phyloP scores from a whole-genome alignment of 1,140 invertebrate species.

The Globodera ellingtonae region DNA sequence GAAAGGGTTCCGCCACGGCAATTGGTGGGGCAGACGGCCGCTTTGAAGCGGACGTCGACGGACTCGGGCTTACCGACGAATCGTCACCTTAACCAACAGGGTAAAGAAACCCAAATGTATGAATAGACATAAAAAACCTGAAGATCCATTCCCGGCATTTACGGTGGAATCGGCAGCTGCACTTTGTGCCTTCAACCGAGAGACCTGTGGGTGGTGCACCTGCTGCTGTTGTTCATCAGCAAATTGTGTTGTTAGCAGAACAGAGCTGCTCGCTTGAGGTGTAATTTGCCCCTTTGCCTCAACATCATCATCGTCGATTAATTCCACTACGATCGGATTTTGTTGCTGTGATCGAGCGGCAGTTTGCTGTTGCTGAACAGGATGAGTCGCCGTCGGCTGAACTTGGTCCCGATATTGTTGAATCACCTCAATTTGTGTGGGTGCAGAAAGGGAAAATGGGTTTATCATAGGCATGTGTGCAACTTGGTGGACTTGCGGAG shows the following conservation, averaged over 20 bases:
- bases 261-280: background rate
- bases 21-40: background rate
- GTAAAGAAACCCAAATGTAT: too few relatives aligned
- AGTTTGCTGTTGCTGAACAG: background rate
- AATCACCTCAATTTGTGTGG: background rate
- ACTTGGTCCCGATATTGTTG: background rate
- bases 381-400: background rate
- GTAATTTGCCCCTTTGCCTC: background rate
- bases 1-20: background rate
- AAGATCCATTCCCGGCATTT: background rate
- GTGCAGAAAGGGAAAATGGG: constrained; percentile 4
- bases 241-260: background rate
- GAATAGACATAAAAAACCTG: background rate
- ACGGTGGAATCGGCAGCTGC: constrained; percentile 26
- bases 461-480: background rate
- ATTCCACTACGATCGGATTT: background rate
- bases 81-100: background rate
- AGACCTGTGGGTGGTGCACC: background rate
- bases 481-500: background rate
- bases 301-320: background rate
- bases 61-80: background rate
- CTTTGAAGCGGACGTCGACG: background rate
- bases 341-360: background rate
- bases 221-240: background rate
- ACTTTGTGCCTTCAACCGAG: constrained; percentile 20